Conservation (phyloP, 53 echinoderm and acorn worm genomes). For the Crossaster papposus region DNA sequence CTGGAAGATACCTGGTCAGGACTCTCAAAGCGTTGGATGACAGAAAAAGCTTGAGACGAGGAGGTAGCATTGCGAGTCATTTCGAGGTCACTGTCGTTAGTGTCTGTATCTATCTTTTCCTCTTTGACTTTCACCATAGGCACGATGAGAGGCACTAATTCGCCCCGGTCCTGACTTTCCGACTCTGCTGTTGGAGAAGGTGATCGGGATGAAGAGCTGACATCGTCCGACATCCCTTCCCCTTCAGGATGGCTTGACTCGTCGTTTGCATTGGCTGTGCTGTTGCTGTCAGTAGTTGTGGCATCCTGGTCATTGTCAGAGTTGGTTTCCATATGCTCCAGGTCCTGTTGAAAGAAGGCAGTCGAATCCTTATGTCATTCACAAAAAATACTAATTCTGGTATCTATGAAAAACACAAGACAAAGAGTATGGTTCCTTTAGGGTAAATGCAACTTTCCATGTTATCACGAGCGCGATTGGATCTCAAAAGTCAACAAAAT, state of each 20-base stretch:
- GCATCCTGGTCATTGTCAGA: conserved; percentile 47
- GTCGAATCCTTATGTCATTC: neutral
- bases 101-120: conserved; percentile 42
- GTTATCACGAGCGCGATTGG: too few relatives aligned
- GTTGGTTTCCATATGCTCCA: conserved; percentile 11
- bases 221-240: conserved; percentile 52
- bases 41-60: conserved; percentile 35
- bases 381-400: neutral
- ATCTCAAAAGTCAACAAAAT: too few relatives aligned
- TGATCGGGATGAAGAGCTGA: conserved; percentile 52
- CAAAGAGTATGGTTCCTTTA: too few relatives aligned
- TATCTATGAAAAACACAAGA: too few relatives aligned
- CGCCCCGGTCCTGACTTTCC: conserved; percentile 4
- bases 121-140: conserved; percentile 57
- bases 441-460: too few relatives aligned
- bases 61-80: neutral
- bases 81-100: neutral
- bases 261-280: conserved; percentile 44
- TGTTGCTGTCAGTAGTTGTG: conserved; percentile 40
- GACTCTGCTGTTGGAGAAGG: conserved; percentile 20
- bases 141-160: conserved; percentile 35
- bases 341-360: neutral
- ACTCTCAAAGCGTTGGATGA: conserved; percentile 36
- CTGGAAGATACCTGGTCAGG: neutral
- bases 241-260: conserved; percentile 54